These are phyloP conservation scores for Hippolais icterina DNA, from an alignment of 2,113 vertebrate species.

Conservation along the genomic window DNA sequence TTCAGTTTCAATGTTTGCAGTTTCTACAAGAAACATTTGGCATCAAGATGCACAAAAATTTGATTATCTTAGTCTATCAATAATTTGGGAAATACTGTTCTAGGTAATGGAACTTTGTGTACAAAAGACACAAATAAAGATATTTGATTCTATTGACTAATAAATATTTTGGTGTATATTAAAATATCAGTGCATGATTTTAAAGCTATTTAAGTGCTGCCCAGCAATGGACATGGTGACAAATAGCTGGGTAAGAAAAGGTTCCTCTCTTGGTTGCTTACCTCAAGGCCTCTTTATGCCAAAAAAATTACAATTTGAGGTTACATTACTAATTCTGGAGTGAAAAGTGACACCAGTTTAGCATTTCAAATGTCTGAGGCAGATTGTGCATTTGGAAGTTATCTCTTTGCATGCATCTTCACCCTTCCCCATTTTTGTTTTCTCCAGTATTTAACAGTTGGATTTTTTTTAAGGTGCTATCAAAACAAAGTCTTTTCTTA, in stretches of 20 bases:
- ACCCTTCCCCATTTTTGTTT: neutral
- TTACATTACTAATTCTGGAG: neutral
- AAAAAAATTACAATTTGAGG: neutral
- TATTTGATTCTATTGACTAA: neutral
- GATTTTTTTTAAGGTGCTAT: neutral
- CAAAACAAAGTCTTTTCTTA: neutral
- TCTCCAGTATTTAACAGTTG: neutral
- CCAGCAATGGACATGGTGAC: neutral
- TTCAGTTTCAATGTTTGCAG: neutral
- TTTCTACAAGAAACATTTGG: neutral
- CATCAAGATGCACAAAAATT: neutral
- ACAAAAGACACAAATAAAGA: neutral
- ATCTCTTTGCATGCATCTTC: neutral
- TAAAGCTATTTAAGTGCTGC: neutral
- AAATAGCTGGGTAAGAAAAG: neutral
- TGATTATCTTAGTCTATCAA: neutral
- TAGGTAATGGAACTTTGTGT: neutral
- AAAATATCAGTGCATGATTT: neutral
- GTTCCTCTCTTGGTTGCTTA: neutral
- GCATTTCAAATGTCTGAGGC: neutral
- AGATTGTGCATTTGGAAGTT: neutral
- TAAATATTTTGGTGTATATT: neutral
- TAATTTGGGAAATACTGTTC: neutral
- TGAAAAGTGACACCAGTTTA: neutral
- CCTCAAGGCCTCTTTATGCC: neutral